These are phyloP conservation scores for Hirundo rustica DNA, from an alignment of 2,797 vertebrate genomes.

Conservation along the genomic window DNA sequence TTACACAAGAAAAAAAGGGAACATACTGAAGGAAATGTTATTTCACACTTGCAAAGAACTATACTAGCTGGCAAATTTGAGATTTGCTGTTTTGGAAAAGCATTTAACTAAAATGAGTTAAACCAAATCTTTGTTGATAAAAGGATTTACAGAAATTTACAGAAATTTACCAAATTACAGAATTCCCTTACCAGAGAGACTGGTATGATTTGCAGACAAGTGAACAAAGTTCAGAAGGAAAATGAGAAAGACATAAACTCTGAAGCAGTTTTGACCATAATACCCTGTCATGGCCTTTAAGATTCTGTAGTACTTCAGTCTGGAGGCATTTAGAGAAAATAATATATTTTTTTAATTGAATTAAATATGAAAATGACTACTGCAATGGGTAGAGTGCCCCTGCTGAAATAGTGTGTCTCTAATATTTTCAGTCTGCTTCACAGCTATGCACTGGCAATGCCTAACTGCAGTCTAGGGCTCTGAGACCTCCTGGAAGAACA, in stretches of 20 bases:
- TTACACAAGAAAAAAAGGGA: neutral
- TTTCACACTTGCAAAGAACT: conserved; percentile 9
- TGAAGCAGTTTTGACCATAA: neutral
- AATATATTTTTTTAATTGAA: neutral
- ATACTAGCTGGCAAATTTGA: neutral
- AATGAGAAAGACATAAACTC: neutral
- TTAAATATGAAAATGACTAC: neutral
- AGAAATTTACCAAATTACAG: neutral
- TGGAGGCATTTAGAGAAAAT: neutral
- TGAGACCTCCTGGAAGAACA: neutral
- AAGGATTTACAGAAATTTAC: neutral
- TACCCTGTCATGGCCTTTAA: neutral
- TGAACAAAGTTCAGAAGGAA: neutral
- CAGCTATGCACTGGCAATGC: neutral
- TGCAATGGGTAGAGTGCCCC: neutral
- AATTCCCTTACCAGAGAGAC: neutral
- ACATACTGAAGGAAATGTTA: neutral
- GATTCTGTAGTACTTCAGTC: neutral
- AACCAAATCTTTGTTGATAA: conserved; percentile 2
- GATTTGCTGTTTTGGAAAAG: neutral
- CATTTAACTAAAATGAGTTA: neutral
- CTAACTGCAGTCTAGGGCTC: neutral
- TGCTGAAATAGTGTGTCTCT: neutral
- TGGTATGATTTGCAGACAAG: neutral
- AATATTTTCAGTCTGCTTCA: neutral